Conservation (phyloP, 2,113 vertebrate species). For the Carettochelys insculpta region DNA sequence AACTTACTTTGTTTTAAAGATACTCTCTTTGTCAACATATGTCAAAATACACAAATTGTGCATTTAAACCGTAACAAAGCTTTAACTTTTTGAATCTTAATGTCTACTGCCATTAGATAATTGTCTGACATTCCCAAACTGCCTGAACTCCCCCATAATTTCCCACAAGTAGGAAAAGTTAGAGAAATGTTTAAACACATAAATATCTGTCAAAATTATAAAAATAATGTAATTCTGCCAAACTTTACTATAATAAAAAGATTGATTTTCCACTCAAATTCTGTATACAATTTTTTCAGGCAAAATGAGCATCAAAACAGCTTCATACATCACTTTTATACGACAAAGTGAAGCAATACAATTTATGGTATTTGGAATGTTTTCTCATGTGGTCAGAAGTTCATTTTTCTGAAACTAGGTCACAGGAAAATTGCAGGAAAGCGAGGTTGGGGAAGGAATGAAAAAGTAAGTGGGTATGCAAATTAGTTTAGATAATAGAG, state of each 20-base stretch:
- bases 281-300: background rate
- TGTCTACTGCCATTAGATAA: background rate
- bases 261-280: background rate
- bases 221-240: background rate
- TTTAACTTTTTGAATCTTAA: background rate
- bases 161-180: background rate
- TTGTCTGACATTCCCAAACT: background rate
- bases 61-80: background rate
- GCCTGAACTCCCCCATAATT: background rate
- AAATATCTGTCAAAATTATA: background rate
- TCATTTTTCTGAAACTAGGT: constrained; percentile 38
- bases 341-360: background rate
- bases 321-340: background rate
- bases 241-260: background rate
- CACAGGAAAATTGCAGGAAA: constrained; percentile 62
- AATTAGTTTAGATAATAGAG: constrained; percentile 49
- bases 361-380: background rate
- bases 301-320: constrained; percentile 10
- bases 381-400: constrained; percentile 27
- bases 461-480: constrained; percentile 13
- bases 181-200: background rate
- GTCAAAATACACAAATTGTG: background rate
- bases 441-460: constrained; percentile 52
- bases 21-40: background rate
- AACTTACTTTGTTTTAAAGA: background rate